A percentile compares a stretch with the other conserved stretches of the same genome.
These are phyloP conservation scores for Agrotis puta DNA, from an alignment of 2,888 invertebrate genomes.

Conservation along the genomic window DNA sequence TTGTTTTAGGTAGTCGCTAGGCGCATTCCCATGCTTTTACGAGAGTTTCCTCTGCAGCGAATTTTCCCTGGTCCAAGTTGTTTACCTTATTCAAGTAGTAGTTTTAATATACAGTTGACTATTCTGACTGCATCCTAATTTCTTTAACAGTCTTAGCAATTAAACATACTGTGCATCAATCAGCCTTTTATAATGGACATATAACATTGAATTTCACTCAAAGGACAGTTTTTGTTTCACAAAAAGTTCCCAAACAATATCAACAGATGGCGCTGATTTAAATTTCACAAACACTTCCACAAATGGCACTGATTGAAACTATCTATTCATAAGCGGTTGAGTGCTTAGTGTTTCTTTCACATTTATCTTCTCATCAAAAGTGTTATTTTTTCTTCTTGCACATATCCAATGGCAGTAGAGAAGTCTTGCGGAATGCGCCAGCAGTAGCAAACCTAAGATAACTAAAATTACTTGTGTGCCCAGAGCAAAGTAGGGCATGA, in stretches of 20 bases:
- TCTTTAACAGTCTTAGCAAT: no score
- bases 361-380: conserved; percentile 21
- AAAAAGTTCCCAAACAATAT: neutral
- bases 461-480: conserved; percentile 55
- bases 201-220: no score
- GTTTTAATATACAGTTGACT: no score
- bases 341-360: conserved; percentile 24
- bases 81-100: no score
- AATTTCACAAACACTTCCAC: conserved; percentile 11
- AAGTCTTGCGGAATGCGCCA: conserved; percentile 47
- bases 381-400: conserved; percentile 34
- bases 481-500: conserved; percentile 65
- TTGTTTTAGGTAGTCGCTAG: no score
- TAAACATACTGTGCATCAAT: neutral
- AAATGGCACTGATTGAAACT: conserved; percentile 31
- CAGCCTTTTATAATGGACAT: neutral
- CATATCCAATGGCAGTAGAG: conserved; percentile 53
- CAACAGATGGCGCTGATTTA: no score
- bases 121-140: no score
- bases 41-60: no score
- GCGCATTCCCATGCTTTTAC: no score
- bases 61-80: no score
- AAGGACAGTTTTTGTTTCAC: neutral
- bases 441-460: conserved; percentile 37
- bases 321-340: conserved; percentile 53